phyloP scores from a whole-genome alignment of 2,797 vertebrate species.

The Eulemur albifrons region DNA sequence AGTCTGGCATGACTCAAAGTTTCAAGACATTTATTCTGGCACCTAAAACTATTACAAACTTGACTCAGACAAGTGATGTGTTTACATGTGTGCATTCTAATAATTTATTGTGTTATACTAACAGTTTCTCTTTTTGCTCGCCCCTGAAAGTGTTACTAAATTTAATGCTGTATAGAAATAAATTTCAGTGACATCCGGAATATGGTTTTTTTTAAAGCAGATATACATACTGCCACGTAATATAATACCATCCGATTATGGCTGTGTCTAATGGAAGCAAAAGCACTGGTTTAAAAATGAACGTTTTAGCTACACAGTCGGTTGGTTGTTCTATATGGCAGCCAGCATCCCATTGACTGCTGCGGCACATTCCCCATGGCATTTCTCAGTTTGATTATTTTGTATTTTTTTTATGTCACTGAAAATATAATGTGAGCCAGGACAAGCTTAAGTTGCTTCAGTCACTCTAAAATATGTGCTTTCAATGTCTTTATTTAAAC shows the following conservation, averaged over 20 bases:
- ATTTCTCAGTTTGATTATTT: not conserved
- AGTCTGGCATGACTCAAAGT: not conserved
- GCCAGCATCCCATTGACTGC: not conserved
- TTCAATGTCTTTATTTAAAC: conserved; percentile 46
- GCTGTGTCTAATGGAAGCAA: not conserved
- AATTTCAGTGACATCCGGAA: not conserved
- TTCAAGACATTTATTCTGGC: not conserved
- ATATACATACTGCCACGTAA: not conserved
- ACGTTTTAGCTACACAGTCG: not conserved
- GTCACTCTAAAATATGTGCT: not conserved
- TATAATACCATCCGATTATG: not conserved
- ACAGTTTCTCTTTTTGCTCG: not conserved
- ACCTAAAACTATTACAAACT: not conserved
- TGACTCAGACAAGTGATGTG: not conserved
- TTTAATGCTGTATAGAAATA: conserved; percentile 2
- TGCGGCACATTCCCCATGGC: not conserved
- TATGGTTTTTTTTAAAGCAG: not conserved
- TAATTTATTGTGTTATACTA: not conserved
- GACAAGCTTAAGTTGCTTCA: not conserved
- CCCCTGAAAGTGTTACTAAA: not conserved
- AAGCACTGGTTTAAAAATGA: not conserved
- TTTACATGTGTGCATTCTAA: conserved; percentile 10
- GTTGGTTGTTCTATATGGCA: not conserved
- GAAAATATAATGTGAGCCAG: conserved; percentile 20
- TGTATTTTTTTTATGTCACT: not conserved